Base-by-base conservation (phyloP, 1,140 invertebrate species). In the Copidosoma floridanum region DNA sequence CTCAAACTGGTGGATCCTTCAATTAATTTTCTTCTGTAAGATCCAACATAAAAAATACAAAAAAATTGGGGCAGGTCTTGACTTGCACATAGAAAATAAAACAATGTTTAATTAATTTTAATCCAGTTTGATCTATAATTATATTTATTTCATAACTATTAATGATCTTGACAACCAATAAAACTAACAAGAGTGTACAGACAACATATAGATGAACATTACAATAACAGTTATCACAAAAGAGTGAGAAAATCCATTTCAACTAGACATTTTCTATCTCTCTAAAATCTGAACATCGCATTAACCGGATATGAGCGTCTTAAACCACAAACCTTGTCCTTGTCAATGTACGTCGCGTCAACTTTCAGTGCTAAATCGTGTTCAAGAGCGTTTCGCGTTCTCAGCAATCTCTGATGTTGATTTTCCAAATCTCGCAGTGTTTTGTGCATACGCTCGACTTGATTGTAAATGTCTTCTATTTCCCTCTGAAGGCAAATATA, bases 241-340 rank as follows among this genome's bases (percentile, higher is more conserved):
- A n/a, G n/a, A n/a, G n/a, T n/a, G n/a, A 82, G 56, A 66, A 71
- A 44, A 48, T 59, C 32, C 38, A n/a, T 60, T 7, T 46, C 47
- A 7, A 56, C 60, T 24, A 56, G 52, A 40, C 29, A 32, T 8
- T 32, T 32, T 46, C 44, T 38, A 29, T 10, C 32, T 12, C 7
- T 48, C 76, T 85, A 91, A 70, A 89, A 88, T 81, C 88, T 89
- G 63, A 92, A 90, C 47, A 90, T 85, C 35, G 88, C 87, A 52
- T 87, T 91, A 55, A 92, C 88, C 38, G 95, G 94, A 81, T 95
- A 97, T 8, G 91, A 91, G 56, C 94, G 86, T 54, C 95, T 82
- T 65, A 96, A 83, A n/a, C 93, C 92, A 79, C 93, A 86, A 73
- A 95, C 96, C 81, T 95, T 94, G 77, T 97, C 94, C 51, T 93